A percentile compares a stretch with the other conserved stretches of the same genome.
phyloP scores from a whole-genome alignment of 2,797 vertebrate genomes.

The Sus cebifrons region DNA sequence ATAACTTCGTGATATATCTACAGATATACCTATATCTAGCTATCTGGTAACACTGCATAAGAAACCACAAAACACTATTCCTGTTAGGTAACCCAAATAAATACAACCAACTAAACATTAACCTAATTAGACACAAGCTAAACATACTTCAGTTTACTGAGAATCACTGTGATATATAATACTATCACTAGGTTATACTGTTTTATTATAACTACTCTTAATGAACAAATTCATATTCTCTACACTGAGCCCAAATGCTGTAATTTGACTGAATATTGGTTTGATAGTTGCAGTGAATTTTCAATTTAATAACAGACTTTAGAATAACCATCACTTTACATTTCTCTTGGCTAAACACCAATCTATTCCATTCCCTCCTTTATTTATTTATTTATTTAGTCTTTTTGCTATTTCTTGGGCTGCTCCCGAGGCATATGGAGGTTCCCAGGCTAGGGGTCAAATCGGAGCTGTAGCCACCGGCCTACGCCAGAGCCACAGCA shows the following conservation, averaged over 20 bases:
- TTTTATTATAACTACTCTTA: constrained; percentile 32
- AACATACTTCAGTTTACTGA: constrained; percentile 41
- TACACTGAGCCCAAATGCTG: neutral
- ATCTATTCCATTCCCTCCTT: neutral
- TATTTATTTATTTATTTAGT: too few relatives aligned
- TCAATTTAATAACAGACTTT: constrained; percentile 24
- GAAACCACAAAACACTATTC: constrained; percentile 10
- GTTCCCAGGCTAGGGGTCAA: too few relatives aligned
- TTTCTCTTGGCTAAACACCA: constrained; percentile 20
- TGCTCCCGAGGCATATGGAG: too few relatives aligned
- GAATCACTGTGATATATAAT: constrained; percentile 49
- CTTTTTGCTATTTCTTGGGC: too few relatives aligned
- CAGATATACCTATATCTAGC: neutral
- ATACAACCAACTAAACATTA: neutral
- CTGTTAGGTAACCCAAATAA: constrained; percentile 46
- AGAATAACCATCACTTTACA: constrained; percentile 38
- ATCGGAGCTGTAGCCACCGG: too few relatives aligned
- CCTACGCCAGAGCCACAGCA: too few relatives aligned
- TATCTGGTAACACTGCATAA: neutral
- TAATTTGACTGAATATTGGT: neutral
- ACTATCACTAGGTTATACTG: neutral
- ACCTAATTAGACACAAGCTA: constrained; percentile 34
- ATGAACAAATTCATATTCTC: constrained; percentile 35
- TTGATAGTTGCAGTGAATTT: constrained; percentile 5
- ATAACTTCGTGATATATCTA: constrained; percentile 3